Evolutionary conservation across 2,797 vertebrate species (phyloP), one percentile per base, ranked within the genome.

Genomic region (Chloroceryle inda): DNA sequence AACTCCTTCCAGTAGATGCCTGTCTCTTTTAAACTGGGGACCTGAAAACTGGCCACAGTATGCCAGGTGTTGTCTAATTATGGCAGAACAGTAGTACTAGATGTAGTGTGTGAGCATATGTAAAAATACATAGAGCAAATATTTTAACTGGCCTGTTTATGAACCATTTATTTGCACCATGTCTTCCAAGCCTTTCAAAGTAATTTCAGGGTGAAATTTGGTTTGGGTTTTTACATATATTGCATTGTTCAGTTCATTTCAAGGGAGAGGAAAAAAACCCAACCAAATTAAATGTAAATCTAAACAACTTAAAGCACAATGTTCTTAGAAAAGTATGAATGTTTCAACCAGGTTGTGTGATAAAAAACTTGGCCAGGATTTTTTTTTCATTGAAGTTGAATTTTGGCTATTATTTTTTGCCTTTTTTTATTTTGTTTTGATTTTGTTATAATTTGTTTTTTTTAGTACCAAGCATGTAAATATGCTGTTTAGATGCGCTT

Each of bases 391-490:
- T 71, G 50, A 83, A 89, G 22, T 56, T 83, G 61, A 56, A 2
- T 86, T 93, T 85, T 77, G 85, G 31, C 49, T 72, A 38, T n/a
- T 64, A 35, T 35, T 37, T 37, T 37, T 37, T 37, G 8, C 37
- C 37, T 37, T 37, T 37, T 37, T 37, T 8, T 8, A 37, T 37
- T 37, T 37, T 37, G 37, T 37, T 37, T 37, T 37, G 37, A 37
- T 37, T 37, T 37, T 37, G 37, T 37, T 37, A 37, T 37, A 37
- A 8, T 37, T 37, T 37, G 37, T 37, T 37, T 37, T 67, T 49
- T 90, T 88, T 84, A 86, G 64, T 53, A 88, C 22, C 52, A 83
- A 42, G 18, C 22, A 52, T 68, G 44, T 85, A 92, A 94, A 80
- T 58, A 50, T 73, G 29, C 49, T 13, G 58, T 69, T 76, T 53